Percentiles rank a stretch among this genome's conserved stretches.
Evolutionary conservation across 1,140 invertebrate genomes (phyloP).

Genomic region (Apis dorsata): DNA sequence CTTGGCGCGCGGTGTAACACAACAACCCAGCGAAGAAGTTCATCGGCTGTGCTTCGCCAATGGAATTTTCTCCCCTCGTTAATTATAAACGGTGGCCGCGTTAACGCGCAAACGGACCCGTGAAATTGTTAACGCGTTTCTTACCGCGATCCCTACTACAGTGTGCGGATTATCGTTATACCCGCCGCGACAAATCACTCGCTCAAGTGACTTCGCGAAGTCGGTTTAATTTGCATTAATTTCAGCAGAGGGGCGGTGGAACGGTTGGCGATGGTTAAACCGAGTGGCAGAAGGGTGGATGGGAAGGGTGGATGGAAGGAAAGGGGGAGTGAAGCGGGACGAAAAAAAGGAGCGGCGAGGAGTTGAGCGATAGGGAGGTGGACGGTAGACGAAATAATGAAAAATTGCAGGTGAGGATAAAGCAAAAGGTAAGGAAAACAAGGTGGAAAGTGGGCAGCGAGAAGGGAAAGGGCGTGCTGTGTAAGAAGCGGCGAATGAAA

Average conservation of each 20-base stretch:
- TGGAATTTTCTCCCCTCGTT: slow-evolving; percentile 33
- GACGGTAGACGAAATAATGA: neutral
- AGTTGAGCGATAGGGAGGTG: neutral
- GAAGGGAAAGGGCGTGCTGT: neutral
- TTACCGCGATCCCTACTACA: slow-evolving; percentile 25
- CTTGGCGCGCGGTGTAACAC: neutral
- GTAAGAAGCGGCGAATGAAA: neutral
- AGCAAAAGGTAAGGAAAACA: neutral
- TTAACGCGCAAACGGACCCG: neutral
- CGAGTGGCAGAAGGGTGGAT: neutral
- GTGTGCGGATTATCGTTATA: slow-evolving; percentile 19
- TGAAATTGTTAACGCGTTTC: slow-evolving; percentile 34
- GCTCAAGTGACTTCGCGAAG: neutral
- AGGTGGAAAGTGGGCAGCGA: neutral
- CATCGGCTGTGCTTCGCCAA: neutral
- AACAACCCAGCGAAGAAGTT: neutral
- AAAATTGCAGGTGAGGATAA: neutral
- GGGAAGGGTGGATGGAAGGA: neutral
- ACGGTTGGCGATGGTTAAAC: neutral
- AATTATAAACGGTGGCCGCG: slow-evolving; percentile 16
- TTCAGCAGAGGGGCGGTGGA: too few relatives aligned
- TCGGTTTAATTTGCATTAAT: slow-evolving; percentile 8
- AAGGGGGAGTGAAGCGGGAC: too few relatives aligned
- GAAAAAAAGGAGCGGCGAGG: neutral
- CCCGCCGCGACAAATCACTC: slow-evolving; percentile 18